Evolutionary conservation across 2,113 vertebrate species (phyloP), one percentile per base, ranked within the genome.

Genomic region (Aphyosemion australe): DNA sequence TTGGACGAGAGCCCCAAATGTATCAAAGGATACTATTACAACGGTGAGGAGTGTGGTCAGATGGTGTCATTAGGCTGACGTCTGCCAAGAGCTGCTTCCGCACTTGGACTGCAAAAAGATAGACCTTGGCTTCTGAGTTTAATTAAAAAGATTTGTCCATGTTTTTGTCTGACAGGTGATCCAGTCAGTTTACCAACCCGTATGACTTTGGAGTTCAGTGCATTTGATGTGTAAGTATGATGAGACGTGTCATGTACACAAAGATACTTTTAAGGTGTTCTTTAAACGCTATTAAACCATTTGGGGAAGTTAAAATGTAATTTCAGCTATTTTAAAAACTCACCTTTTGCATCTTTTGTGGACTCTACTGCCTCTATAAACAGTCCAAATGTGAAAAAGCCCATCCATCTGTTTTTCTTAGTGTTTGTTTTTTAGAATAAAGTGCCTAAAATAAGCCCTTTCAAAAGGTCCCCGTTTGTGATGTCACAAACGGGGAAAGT

Each of bases 11-110:
- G 94, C 49, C 94, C 97, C 8, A 96, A 92, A 72, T 83, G 87
- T 60, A 97, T 99, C 79, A 95, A 94, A 88, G 96, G 95, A 0
- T 95, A 96, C 84, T 99, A 97, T 81, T 99, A 94, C 79, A 99
- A 99, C 31, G 97, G 97, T 97, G 83, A 78, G 95, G 31, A 7
- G 3, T 19, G 11, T 56, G 8, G 16, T 42, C 12, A 45, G 9
- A 46, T 48, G 14, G 5, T 34, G 2, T 55, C 12, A 31, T 37
- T 49, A 13, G 26, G 50, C 45, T 0, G 0, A 50, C 51, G 37
- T 41, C 42, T 54, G 37, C 8, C 31, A 32, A 31, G 47, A 41
- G 16, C 32, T 56, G 16, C 50, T 50, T 56, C 54, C 13, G 8
- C 2, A 26, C 26, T 51, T 55, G 21, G 4, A 32, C 31, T 34